Evolutionary conservation across 2,797 vertebrate genomes (phyloP).

Genomic region (Melanotaenia maccullochi): DNA sequence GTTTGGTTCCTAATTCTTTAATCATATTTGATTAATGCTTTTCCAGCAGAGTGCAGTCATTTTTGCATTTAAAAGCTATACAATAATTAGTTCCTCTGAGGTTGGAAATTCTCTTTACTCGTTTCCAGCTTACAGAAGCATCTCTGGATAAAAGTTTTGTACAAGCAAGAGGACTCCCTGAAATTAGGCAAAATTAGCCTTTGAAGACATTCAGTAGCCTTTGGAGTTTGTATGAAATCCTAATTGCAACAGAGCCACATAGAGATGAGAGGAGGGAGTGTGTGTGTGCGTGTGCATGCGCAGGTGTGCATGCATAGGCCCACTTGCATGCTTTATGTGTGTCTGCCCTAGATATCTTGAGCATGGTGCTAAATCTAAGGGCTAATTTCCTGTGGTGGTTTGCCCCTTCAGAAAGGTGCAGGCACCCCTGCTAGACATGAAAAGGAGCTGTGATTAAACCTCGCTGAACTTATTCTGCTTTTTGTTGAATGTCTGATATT

Average conservation of each 20-base stretch:
- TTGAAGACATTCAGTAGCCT: constrained; percentile 79
- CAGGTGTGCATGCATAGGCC: constrained; percentile 71
- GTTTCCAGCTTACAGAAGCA: constrained; percentile 63
- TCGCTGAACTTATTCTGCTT: constrained; percentile 66
- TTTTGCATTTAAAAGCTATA: constrained; percentile 80
- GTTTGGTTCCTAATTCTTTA: constrained; percentile 76
- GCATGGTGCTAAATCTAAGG: constrained; percentile 69
- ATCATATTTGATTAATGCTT: constrained; percentile 81
- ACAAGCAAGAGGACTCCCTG: constrained; percentile 60
- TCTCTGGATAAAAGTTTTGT: constrained; percentile 74
- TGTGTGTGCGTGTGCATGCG: constrained; percentile 46
- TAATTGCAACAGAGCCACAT: constrained; percentile 65
- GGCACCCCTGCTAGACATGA: constrained; percentile 63
- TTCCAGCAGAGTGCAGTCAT: constrained; percentile 60
- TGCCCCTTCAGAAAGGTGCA: constrained; percentile 60
- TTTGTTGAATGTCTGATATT: constrained; percentile 45
- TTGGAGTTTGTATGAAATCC: constrained; percentile 69
- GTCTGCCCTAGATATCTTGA: constrained; percentile 71
- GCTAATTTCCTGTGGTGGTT: constrained; percentile 66
- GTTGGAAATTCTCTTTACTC: constrained; percentile 73
- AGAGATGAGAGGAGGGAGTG: constrained; percentile 56
- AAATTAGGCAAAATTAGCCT: constrained; percentile 81
- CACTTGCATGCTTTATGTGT: constrained; percentile 65
- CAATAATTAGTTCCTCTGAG: constrained; percentile 85
- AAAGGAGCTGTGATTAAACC: constrained; percentile 73